A percentile compares a stretch with the other conserved stretches of the same genome.
Evolutionary conservation across 2,888 invertebrate genomes (phyloP).

Genomic region (Drymonia ruficornis): DNA sequence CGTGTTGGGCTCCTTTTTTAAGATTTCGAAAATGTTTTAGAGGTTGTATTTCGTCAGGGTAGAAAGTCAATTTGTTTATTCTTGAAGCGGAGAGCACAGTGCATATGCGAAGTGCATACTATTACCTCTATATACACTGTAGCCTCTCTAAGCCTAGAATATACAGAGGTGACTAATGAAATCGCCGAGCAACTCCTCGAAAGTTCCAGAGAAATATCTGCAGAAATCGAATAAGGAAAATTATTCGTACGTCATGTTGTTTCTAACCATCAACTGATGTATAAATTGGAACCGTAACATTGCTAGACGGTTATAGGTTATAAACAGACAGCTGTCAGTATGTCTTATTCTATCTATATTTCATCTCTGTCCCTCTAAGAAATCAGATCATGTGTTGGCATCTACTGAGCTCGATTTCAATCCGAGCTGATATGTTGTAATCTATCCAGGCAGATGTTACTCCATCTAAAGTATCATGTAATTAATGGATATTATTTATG

Average conservation of each 20-base stretch:
- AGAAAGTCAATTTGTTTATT: conserved; percentile 8
- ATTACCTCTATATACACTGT: too few relatives aligned
- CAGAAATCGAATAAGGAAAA: not conserved
- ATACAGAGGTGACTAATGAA: too few relatives aligned
- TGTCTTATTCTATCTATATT: too few relatives aligned
- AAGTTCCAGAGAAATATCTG: not conserved
- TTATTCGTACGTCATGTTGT: not conserved
- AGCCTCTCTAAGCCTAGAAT: too few relatives aligned
- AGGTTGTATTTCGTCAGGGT: not conserved
- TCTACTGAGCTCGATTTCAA: not conserved
- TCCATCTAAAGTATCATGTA: not conserved
- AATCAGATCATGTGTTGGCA: not conserved
- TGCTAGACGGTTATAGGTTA: not conserved
- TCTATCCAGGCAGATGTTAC: conserved; percentile 2
- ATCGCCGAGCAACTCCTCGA: not conserved
- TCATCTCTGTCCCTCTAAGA: too few relatives aligned
- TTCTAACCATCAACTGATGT: too few relatives aligned
- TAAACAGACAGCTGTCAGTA: not conserved
- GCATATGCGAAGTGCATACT: not conserved
- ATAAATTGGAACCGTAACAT: too few relatives aligned
- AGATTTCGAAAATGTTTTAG: conserved; percentile 13
- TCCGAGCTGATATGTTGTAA: not conserved
- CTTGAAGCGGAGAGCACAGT: not conserved
- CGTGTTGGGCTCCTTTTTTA: conserved; percentile 4
- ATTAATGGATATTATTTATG: not conserved